A percentile compares a stretch with the other conserved stretches of the same genome.
These are phyloP conservation scores for Cephalotes varians DNA, from an alignment of 2,888 invertebrate species.

Conservation along the genomic window DNA sequence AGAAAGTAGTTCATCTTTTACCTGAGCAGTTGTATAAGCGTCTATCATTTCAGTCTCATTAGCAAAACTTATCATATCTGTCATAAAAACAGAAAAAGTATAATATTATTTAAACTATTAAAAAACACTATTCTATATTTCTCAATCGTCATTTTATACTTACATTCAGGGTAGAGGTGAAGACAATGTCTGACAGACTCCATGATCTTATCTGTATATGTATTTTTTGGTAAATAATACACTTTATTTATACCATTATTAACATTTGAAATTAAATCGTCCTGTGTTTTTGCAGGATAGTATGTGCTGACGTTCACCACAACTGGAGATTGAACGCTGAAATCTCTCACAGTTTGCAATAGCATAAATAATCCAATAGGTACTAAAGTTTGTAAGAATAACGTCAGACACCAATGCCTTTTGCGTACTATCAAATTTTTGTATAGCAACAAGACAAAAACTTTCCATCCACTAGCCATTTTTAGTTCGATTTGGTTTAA, in stretches of 20 bases:
- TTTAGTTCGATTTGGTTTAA: not conserved
- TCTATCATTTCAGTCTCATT: slow-evolving; percentile 79
- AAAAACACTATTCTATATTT: slow-evolving; percentile 1
- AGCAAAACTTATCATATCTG: slow-evolving; percentile 69
- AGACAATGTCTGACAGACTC: slow-evolving; percentile 75
- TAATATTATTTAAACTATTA: not conserved
- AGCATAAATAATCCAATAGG: slow-evolving; percentile 79
- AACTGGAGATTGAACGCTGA: slow-evolving; percentile 71
- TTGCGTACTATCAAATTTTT: slow-evolving; percentile 82
- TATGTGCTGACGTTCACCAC: slow-evolving; percentile 73
- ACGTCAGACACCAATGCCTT: slow-evolving; percentile 79
- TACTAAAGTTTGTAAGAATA: slow-evolving; percentile 80
- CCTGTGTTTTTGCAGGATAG: slow-evolving; percentile 65
- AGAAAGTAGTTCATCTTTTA: slow-evolving; percentile 50
- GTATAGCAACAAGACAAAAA: slow-evolving; percentile 79
- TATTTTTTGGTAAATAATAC: slow-evolving; percentile 79
- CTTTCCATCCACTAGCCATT: slow-evolving; percentile 67
- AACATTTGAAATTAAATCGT: slow-evolving; percentile 23
- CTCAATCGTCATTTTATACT: slow-evolving; percentile 35
- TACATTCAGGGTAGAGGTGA: slow-evolving; percentile 72
- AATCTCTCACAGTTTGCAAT: slow-evolving; percentile 77
- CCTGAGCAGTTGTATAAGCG: slow-evolving; percentile 72
- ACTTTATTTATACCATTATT: slow-evolving; percentile 53
- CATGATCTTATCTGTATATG: slow-evolving; percentile 75
- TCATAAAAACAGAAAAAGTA: not conserved